Conservation (phyloP, 2,797 vertebrate species). For the Mycteria americana region DNA sequence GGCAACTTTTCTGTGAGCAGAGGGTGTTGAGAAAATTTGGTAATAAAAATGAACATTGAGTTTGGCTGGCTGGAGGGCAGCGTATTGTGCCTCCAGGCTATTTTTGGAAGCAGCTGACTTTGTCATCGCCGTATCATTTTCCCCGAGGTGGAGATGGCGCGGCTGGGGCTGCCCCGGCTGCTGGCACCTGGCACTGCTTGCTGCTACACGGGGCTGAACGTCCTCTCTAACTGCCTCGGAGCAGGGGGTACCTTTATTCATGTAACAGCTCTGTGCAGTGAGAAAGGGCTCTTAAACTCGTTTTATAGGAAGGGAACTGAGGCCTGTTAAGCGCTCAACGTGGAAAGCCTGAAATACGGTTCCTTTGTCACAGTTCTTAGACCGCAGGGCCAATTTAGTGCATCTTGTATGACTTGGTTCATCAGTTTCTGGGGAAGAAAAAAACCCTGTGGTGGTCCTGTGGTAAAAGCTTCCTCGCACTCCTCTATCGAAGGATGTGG, state of each 20-base stretch:
- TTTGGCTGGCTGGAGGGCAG: background rate
- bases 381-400: too few species aligned
- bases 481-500: accelerated
- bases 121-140: accelerated
- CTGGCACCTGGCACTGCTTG: background rate
- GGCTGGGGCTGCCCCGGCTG: background rate
- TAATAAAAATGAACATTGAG: background rate
- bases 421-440: background rate
- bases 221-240: background rate
- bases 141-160: accelerated
- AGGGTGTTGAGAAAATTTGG: background rate
- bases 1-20: background rate
- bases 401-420: background rate
- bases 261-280: background rate
- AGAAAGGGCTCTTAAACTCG: background rate
- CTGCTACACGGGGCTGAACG: accelerated
- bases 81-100: background rate
- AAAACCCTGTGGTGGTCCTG: background rate
- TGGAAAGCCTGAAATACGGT: background rate
- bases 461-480: accelerated
- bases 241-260: too few species aligned
- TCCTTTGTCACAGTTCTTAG: background rate
- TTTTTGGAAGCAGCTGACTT: background rate
- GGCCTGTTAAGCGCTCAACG: background rate
- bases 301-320: background rate